Conservation (phyloP, 2,797 vertebrate genomes). For the Pantherophis alleghaniensis region DNA sequence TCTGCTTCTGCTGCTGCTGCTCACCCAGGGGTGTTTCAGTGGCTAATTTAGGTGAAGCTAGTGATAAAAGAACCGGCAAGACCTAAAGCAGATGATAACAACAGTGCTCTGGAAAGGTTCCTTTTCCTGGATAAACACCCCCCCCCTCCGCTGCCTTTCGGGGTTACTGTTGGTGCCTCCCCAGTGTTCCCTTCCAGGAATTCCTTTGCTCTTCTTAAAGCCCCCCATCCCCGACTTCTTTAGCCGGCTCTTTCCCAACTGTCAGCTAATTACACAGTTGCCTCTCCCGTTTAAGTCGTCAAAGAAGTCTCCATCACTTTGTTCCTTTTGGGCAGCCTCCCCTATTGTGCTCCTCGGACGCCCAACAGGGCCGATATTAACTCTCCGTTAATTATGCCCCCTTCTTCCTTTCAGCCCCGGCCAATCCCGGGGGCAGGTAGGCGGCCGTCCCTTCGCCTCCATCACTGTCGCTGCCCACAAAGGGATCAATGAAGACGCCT, state of each 20-base stretch:
- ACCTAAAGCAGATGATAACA: background rate
- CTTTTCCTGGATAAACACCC: background rate
- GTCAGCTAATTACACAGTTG: constrained; percentile 77
- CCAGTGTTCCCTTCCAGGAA: constrained; percentile 61
- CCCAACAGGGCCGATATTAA: constrained; percentile 89
- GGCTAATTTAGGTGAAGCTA: background rate
- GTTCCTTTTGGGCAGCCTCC: constrained; percentile 75
- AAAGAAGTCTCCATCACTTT: constrained; percentile 74
- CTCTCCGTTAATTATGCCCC: constrained; percentile 91
- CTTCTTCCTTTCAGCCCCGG: constrained; percentile 88
- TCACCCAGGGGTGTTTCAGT: too few species aligned
- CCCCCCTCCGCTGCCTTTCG: constrained; percentile 16
- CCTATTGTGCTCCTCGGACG: constrained; percentile 77
- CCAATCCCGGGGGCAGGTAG: constrained; percentile 84
- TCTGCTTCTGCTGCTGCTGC: background rate
- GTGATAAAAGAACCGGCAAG: background rate
- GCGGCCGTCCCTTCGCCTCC: constrained; percentile 82
- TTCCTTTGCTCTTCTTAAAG: constrained; percentile 68
- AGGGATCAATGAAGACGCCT: constrained; percentile 86
- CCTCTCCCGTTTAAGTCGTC: constrained; percentile 82
- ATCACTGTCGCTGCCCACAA: constrained; percentile 86
- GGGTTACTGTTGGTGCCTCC: constrained; percentile 65
- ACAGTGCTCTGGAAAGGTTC: background rate
- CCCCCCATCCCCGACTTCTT: constrained; percentile 22
- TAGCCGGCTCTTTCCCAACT: constrained; percentile 53